Evolutionary conservation across 2,888 invertebrate genomes (phyloP), one percentile per base, ranked within the genome.

Genomic region (Loripinus fragilis): DNA sequence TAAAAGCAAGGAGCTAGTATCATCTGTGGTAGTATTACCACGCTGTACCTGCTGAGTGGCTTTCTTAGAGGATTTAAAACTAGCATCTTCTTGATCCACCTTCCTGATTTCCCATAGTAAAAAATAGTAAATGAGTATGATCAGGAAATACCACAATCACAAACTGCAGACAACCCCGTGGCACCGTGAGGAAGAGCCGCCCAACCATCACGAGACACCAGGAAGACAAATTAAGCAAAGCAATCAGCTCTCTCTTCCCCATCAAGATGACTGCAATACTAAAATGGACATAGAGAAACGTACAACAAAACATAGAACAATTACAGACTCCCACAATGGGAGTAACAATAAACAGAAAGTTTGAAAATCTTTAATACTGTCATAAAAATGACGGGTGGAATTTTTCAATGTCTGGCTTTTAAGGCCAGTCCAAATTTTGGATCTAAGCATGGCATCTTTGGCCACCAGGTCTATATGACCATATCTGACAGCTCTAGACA

Each of bases 321-420:
- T n/a, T n/a, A n/a, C n/a, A n/a, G n/a, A n/a, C n/a, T n/a, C n/a
- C n/a, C n/a, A n/a, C n/a, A n/a, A n/a, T n/a, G n/a, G n/a, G n/a
- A n/a, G n/a, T n/a, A n/a, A n/a, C n/a, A n/a, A n/a, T n/a, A n/a
- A n/a, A n/a, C n/a, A n/a, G n/a, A n/a, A n/a, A 23, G 68, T 42
- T 17, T 76, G 67, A 74, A 71, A 74, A 42, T 67, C 52, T 35
- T 28, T 45, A 23, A 74, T 41, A n/a, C 77, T 55, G 38, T 80
- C 80, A 71, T 77, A 80, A 30, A 77, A 67, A 66, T 77, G 76
- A 17, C 73, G 72, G 20, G 80, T 80, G 52, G 73, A 68, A 48
- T 35, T 60, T 30, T 70, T 72, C 12, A 77, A 64, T 35, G 52
- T 60, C 23, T 74, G 71, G 45, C 64, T 60, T 30, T 23, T 33